phyloP scores from a whole-genome alignment of 2,888 invertebrate species.

The Lasioglossum marginatum region DNA sequence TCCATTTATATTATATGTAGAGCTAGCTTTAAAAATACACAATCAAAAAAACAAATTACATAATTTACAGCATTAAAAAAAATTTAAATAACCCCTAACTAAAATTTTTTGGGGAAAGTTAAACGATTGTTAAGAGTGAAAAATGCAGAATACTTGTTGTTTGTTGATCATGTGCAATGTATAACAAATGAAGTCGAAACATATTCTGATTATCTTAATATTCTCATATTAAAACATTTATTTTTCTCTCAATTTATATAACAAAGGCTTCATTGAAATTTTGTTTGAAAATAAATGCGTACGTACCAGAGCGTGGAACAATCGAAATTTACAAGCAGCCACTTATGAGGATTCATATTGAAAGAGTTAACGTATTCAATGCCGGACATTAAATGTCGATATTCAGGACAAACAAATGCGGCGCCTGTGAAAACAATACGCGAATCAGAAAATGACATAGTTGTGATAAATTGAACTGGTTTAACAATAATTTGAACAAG shows the following conservation, averaged over 20 bases:
- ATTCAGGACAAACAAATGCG: conserved; percentile 97
- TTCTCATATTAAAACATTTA: background rate
- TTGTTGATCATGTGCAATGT: no score
- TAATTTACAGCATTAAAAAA: background rate
- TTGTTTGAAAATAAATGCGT: background rate
- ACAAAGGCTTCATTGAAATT: background rate
- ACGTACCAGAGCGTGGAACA: conserved; percentile 94
- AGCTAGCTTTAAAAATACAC: background rate
- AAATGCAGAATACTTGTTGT: background rate
- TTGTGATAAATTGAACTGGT: background rate
- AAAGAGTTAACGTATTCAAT: conserved; percentile 94
- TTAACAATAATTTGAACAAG: background rate
- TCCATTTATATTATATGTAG: no score
- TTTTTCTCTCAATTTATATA: background rate
- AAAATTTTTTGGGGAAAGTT: background rate
- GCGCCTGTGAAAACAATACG: conserved; percentile 86
- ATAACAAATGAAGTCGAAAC: no score
- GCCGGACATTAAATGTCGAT: conserved; percentile 91
- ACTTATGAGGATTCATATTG: conserved; percentile 98
- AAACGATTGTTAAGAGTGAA: background rate
- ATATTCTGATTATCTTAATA: background rate
- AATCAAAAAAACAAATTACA: background rate
- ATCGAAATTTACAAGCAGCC: conserved; percentile 97
- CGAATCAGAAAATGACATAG: background rate
- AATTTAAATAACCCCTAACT: background rate